phyloP scores from a whole-genome alignment of 2,888 invertebrate species.

The Leucophora obtusa region DNA sequence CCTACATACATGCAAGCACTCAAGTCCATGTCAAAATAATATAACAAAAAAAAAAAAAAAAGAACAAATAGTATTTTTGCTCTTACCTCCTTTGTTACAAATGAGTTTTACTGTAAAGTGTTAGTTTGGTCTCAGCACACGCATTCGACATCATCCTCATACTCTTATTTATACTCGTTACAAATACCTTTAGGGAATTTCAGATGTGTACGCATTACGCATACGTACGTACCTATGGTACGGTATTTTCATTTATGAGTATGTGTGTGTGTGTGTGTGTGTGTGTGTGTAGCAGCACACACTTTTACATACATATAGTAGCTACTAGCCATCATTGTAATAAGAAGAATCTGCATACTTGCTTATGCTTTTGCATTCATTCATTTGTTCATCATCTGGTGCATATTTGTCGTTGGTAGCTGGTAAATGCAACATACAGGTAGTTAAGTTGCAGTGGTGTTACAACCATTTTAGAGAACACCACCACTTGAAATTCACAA shows the following conservation, averaged over 20 bases:
- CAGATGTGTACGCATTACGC: constrained; percentile 32
- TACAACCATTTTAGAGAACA: constrained; percentile 51
- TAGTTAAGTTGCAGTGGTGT: constrained; percentile 52
- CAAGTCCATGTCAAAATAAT: neutral
- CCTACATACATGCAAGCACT: neutral
- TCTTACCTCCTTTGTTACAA: constrained; percentile 24
- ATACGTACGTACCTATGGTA: constrained; percentile 21
- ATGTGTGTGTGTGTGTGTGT: constrained; percentile 2
- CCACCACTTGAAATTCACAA: constrained; percentile 54
- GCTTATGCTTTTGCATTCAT: constrained; percentile 22
- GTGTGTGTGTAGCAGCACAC: neutral
- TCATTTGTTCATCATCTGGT: constrained; percentile 21
- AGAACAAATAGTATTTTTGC: constrained; percentile 25
- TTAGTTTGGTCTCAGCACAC: constrained; percentile 51
- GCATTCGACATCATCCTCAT: neutral
- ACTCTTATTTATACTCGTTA: constrained; percentile 11
- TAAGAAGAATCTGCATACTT: neutral
- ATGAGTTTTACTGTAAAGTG: constrained; percentile 44
- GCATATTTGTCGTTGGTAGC: neutral
- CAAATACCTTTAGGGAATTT: constrained; percentile 40
- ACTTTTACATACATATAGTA: too few species aligned
- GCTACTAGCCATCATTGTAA: neutral
- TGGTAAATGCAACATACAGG: constrained; percentile 17
- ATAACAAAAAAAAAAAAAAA: constrained; percentile 15
- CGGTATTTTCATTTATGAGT: neutral